Evolutionary conservation across 2,888 invertebrate species (phyloP), one percentile per base, ranked within the genome.

Genomic region (Phania funesta): DNA sequence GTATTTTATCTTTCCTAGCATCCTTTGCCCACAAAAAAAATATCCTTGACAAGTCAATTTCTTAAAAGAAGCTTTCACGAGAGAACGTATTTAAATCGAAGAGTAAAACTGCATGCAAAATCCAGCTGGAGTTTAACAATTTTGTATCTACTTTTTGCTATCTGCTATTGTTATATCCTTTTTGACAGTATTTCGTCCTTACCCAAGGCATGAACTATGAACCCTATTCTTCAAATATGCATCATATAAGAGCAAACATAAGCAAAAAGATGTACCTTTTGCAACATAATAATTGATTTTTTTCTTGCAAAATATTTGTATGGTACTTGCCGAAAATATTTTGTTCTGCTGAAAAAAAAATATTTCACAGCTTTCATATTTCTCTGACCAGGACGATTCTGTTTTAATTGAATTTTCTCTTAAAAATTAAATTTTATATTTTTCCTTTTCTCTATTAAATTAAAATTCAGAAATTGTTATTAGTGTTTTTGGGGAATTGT

Each of bases 321-420:
- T 29, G 7, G 5, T 29, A 44, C 6, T 44, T 44, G 38, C 56
- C 58, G 24, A 41, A 58, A n/a, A n/a, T 41, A 32, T 44, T 16
- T 6, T 44, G 16, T 48, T 52, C 13, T 52, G 3, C 38, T 11
- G 44, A n/a, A 60, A 73, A 56, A 44, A 68, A 62, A 71, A 50
- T 78, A 82, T 82, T 82, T 82, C 78, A 82, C 82, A 82, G 82
- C 20, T 65, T 65, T 71, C 73, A 50, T 50, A 65, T 71, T 65
- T 44, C 29, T 62, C 22, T 46, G 5, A 64, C 3, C 48, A 64
- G 48, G 11, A 75, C 9, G 8, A 32, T 20, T 68, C 29, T 46
- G 11, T 35, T 60, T 52, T 4, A 32, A 16, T 9, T 50, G 22
- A 22, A 46, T 67, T n/a, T 20, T 24, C 13, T 6, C 9, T 50